These are phyloP conservation scores for Danionella cerebrum DNA, from an alignment of 2,113 vertebrate species.

Conservation along the genomic window DNA sequence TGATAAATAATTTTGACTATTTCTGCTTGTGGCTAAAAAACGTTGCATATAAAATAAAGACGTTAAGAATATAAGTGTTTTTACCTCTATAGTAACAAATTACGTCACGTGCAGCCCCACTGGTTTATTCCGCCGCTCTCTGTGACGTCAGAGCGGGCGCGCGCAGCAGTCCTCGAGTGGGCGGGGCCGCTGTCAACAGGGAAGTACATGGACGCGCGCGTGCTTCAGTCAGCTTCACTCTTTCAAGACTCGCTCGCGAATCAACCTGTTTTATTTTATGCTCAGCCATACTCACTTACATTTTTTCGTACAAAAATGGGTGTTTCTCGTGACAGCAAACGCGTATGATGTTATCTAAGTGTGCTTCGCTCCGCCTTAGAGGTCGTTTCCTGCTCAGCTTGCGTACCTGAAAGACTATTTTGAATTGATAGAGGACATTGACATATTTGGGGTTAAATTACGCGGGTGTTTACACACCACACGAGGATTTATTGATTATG, in stretches of 20 bases:
- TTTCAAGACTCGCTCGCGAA: neutral
- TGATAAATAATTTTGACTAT: no score
- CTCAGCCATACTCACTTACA: no score
- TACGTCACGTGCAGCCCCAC: no score
- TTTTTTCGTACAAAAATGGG: no score
- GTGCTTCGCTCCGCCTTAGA: neutral
- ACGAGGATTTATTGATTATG: conserved; percentile 37
- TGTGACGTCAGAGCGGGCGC: neutral
- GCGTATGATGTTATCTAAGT: no score
- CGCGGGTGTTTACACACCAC: neutral
- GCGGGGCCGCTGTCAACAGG: conserved; percentile 4
- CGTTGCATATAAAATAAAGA: no score
- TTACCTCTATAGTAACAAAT: no score
- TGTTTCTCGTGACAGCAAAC: no score
- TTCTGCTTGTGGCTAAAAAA: no score
- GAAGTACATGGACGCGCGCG: neutral
- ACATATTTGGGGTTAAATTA: neutral
- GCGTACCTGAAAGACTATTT: neutral
- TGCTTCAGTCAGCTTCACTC: neutral
- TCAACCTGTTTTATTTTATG: neutral
- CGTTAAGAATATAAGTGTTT: no score
- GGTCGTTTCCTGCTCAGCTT: neutral
- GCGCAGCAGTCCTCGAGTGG: conserved; percentile 17
- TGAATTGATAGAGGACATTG: neutral
- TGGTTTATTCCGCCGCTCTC: neutral